phyloP scores from a whole-genome alignment of 2,888 invertebrate species.

The Cerastis rubricosa region DNA sequence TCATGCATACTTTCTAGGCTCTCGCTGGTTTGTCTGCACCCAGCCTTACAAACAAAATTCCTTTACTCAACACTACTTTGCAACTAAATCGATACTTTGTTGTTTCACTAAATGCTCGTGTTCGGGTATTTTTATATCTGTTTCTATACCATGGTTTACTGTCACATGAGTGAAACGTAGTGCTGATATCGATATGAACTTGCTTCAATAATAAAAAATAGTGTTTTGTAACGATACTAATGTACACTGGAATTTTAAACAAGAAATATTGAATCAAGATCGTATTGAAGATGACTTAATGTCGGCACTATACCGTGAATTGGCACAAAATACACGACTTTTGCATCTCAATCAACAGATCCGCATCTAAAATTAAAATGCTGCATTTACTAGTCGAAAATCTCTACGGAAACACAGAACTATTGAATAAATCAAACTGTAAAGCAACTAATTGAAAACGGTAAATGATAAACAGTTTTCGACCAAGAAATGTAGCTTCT shows the following conservation, averaged over 20 bases:
- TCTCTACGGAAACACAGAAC: constrained; percentile 18
- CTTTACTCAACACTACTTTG: constrained; percentile 61
- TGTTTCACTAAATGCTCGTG: constrained; percentile 63
- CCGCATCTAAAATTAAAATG: constrained; percentile 23
- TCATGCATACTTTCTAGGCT: neutral
- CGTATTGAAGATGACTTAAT: constrained; percentile 20
- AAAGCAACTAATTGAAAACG: constrained; percentile 41
- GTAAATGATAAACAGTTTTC: constrained; percentile 39
- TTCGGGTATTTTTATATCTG: constrained; percentile 58
- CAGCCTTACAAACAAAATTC: constrained; percentile 39
- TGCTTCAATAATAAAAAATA: constrained; percentile 11
- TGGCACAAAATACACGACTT: constrained; percentile 42
- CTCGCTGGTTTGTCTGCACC: constrained; percentile 24
- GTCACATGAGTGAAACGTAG: constrained; percentile 22
- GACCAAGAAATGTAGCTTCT: constrained; percentile 56
- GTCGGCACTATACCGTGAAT: constrained; percentile 49
- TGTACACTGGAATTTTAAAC: neutral
- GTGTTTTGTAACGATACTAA: neutral
- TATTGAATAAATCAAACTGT: constrained; percentile 25
- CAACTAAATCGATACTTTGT: constrained; percentile 76
- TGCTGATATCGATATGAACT: constrained; percentile 40
- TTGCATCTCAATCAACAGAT: constrained; percentile 42
- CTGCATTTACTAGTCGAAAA: constrained; percentile 55
- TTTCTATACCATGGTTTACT: constrained; percentile 71
- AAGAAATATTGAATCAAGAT: constrained; percentile 14